Evolutionary conservation across 35 echinoderm and acorn worm genomes (phyloP).

Genomic region (Chiridota heheva): DNA sequence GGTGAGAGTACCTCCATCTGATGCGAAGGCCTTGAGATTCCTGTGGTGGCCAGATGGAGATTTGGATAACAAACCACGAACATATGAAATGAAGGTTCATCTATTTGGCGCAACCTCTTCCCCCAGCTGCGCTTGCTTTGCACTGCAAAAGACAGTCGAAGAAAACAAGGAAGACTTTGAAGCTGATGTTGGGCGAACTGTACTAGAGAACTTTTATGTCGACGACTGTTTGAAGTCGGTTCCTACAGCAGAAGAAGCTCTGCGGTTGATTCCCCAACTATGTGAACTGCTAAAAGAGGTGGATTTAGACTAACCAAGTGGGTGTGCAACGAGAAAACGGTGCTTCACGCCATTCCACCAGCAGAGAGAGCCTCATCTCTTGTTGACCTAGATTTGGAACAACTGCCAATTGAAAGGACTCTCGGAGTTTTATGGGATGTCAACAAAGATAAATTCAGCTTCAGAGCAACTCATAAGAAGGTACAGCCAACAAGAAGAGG

Average conservation of each 20-base stretch:
- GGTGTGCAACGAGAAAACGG: constrained; percentile 21
- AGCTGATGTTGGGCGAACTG: background rate
- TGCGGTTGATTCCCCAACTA: constrained; percentile 13
- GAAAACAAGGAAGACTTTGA: background rate
- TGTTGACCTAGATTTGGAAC: constrained; percentile 33
- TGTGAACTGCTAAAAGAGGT: constrained; percentile 14
- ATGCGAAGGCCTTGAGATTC: constrained; percentile 20
- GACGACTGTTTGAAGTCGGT: constrained; percentile 53
- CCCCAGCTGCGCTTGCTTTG: constrained; percentile 57
- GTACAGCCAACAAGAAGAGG: constrained; percentile 20
- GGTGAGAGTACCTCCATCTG: constrained; percentile 14
- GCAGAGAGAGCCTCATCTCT: constrained; percentile 25
- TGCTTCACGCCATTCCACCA: constrained; percentile 39
- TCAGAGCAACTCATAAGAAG: constrained; percentile 30
- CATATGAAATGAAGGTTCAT: constrained; percentile 51
- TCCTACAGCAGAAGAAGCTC: background rate
- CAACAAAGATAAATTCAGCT: constrained; percentile 47
- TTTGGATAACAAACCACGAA: background rate
- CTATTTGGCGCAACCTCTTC: constrained; percentile 59
- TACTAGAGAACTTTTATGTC: constrained; percentile 57
- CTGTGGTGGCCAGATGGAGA: constrained; percentile 44
- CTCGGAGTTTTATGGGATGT: constrained; percentile 63
- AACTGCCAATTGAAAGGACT: constrained; percentile 53
- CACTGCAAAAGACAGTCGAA: constrained; percentile 38
- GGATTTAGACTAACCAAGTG: constrained; percentile 41